Evolutionary conservation across 1,140 invertebrate genomes (phyloP), one percentile per base, ranked within the genome.

Genomic region (Zophobas morio): DNA sequence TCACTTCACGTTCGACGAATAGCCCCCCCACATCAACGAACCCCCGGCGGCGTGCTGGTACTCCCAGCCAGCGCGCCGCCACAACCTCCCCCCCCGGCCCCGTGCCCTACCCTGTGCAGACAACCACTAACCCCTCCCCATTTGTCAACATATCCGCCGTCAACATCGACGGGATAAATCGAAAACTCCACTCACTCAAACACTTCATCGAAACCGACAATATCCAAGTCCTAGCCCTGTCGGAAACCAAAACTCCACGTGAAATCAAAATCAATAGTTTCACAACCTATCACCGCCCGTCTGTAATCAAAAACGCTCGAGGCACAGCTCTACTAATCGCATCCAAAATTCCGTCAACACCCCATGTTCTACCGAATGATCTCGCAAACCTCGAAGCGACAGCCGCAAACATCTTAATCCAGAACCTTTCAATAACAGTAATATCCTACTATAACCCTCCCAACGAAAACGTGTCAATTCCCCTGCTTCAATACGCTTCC

Each of bases 1-100:
- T 39, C 75, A 77, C n/a, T 77, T 77, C 32, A 72, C 66, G 2
- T 51, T 51, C 42, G 63, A 75, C 20, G 34, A 37, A 5, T 57
- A 34, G 34, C 20, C 32, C 32, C 54, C 0, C 6, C 54, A 57
- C 32, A 6, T 57, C 3, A 2, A n/a, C n/a, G 6, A 51, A 51
- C 57, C 20, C 35, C n/a, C 1, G 8, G 8, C 57, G 8, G 8
- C 35, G 57, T n/a, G 6, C 8, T 36, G 35, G 1, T 63, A 39
- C 20, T 20, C 20, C 20, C 20, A 20, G 20, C 20, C 20, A 20
- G 20, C 20, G 20, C 20, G 20, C 20, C 20, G 20, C 20, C 20
- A 20, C 20, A 20, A 20, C 20, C 20, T 20, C 20, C 20, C 20
- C 20, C 20, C 20, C 20, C 20, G 20, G 20, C 20, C 20, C 20